phyloP scores from a whole-genome alignment of 2,113 vertebrate species.

The Gila orcuttii region DNA sequence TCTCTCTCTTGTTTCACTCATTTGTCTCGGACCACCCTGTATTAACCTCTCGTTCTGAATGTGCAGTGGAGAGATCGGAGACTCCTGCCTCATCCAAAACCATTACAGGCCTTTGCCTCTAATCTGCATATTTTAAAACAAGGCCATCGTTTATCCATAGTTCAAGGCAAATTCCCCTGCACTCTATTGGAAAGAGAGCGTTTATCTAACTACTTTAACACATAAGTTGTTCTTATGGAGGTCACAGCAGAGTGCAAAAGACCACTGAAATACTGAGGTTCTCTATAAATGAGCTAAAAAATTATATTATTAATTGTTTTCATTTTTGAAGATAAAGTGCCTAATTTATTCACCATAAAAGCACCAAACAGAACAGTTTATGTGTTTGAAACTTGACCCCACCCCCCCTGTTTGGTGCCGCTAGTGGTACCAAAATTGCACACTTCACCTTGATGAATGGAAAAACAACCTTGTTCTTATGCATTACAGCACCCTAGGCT shows the following conservation, averaged over 20 bases:
- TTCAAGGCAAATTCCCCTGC: constrained; percentile 42
- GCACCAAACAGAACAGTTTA: background rate
- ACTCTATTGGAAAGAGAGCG: constrained; percentile 39
- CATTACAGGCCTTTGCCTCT: constrained; percentile 64
- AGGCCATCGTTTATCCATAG: constrained; percentile 60
- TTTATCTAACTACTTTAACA: background rate
- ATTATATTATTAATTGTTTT: background rate
- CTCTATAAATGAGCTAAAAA: background rate
- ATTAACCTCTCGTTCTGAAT: constrained; percentile 72
- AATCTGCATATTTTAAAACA: constrained; percentile 74
- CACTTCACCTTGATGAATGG: constrained; percentile 3
- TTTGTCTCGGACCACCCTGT: constrained; percentile 60
- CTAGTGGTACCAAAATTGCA: background rate
- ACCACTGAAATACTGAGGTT: background rate
- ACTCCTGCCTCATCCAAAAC: constrained; percentile 60
- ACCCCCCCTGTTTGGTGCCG: background rate
- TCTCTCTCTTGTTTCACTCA: background rate
- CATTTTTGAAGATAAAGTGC: background rate
- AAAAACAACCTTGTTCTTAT: background rate
- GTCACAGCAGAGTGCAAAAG: background rate
- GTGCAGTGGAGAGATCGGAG: constrained; percentile 68
- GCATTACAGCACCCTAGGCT: constrained; percentile 12
- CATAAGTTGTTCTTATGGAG: constrained; percentile 10
- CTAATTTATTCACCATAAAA: background rate
- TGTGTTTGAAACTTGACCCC: background rate